Evolutionary conservation across 2,113 vertebrate genomes (phyloP), one percentile per base, ranked within the genome.

Genomic region (Zapornia atra): DNA sequence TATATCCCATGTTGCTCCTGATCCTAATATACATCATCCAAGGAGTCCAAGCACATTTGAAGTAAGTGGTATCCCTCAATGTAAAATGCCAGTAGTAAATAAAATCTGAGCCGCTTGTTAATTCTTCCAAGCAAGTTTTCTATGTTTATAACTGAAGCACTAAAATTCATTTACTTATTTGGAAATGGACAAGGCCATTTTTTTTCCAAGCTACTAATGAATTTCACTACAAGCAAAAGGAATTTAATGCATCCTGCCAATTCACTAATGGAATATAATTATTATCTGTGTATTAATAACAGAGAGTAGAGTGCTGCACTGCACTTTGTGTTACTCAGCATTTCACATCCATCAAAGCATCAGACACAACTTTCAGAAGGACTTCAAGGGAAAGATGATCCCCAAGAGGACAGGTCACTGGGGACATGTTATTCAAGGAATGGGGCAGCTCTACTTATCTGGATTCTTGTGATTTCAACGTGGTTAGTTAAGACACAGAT

Each of bases 201-300:
- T 76, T 86, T 95, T 82, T 73, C 70, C 73, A 85, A 82, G 51
- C 25, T 83, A 65, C 46, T 89, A 89, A 92, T 89, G 34, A 96
- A 80, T 69, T 85, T 76, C 63, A 86, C 56, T 94, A 46, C 40
- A 80, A 89, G 77, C 6, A 82, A 94, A 91, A 82, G 61, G 66
- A 94, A 80, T 79, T 79, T 0, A 79, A 85, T 77, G 72, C 69
- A 85, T 86, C 59, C 73, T 86, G 83, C 77, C 77, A 94, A 69
- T 86, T 96, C 72, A 53, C 76, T 94, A 97, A 96, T 94, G 95
- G 81, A 92, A 82, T 80, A 21, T 73, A 87, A 79, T 85, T 65
- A 93, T 87, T 82, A 65, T 66, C 65, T 54, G 12, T 2, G 3
- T 78, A 61, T 86, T 78, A 93, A 93, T 79, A 89, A 61, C 7